These are phyloP conservation scores for Mythimna lalbum DNA, from an alignment of 2,888 invertebrate species.

Conservation along the genomic window DNA sequence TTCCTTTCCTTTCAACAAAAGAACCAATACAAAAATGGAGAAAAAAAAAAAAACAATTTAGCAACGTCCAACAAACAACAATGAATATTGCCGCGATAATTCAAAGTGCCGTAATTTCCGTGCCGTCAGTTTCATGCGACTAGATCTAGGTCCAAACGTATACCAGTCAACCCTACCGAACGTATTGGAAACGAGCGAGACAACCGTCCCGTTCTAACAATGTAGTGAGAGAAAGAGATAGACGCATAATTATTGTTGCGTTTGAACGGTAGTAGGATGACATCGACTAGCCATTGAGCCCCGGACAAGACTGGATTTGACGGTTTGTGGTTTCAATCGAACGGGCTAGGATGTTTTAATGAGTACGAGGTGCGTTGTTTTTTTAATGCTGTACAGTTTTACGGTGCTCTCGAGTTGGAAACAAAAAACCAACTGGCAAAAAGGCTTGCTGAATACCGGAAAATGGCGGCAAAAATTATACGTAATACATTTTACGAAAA, in stretches of 20 bases:
- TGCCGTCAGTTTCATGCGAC: conserved; percentile 70
- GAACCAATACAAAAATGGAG: conserved; percentile 29
- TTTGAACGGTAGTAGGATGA: conserved; percentile 56
- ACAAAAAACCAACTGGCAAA: not conserved
- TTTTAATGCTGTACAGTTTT: conserved; percentile 25
- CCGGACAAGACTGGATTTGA: conserved; percentile 69
- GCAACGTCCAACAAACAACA: conserved; percentile 65
- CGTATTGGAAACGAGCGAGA: conserved; percentile 44
- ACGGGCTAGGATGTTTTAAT: conserved; percentile 63
- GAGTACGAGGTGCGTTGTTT: conserved; percentile 53
- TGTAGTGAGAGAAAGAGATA: conserved; percentile 48
- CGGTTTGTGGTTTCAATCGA: conserved; percentile 66
- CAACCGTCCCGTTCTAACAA: conserved; percentile 26
- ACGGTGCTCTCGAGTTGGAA: not conserved
- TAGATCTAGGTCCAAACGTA: conserved; percentile 67
- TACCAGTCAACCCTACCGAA: conserved; percentile 58
- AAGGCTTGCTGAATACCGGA: not conserved
- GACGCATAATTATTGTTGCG: conserved; percentile 52
- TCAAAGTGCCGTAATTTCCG: conserved; percentile 73
- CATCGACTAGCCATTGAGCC: conserved; percentile 65
- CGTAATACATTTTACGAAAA: not conserved
- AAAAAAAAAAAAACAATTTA: conserved; percentile 57
- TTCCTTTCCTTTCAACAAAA: conserved; percentile 31
- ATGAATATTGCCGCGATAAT: conserved; percentile 70
- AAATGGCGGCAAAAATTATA: no score